Evolutionary conservation across 2,113 vertebrate genomes (phyloP).

Genomic region (Chaenogobius annularis): DNA sequence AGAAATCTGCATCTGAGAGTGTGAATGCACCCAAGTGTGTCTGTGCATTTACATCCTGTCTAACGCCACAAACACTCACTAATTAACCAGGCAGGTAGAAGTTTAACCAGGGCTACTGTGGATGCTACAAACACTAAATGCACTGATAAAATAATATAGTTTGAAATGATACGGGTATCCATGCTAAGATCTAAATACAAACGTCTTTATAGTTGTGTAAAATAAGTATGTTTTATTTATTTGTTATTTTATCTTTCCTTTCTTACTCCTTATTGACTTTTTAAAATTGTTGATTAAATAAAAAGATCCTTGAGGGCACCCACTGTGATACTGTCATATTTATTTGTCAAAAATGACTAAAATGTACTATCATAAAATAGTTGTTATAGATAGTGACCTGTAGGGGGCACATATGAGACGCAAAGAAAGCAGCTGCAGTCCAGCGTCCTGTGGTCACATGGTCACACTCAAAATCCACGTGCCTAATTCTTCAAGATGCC

Average conservation of each 20-base stretch:
- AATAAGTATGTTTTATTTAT: background rate
- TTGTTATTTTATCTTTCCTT: background rate
- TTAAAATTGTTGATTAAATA: too few relatives aligned
- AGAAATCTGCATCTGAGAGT: constrained; percentile 24
- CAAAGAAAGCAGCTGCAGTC: constrained; percentile 14
- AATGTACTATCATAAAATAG: background rate
- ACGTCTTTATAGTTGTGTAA: background rate
- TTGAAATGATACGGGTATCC: too few relatives aligned
- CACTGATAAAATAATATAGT: background rate
- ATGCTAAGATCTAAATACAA: background rate
- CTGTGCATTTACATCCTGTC: constrained; percentile 57
- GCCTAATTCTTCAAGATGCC: constrained; percentile 63
- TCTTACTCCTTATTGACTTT: background rate
- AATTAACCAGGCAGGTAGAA: constrained; percentile 71
- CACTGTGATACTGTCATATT: too few relatives aligned
- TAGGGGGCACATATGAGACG: constrained; percentile 36
- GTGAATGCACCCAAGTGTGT: constrained; percentile 50
- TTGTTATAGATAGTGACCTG: constrained; percentile 31
- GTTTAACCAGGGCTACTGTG: constrained; percentile 62
- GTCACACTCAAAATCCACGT: constrained; percentile 46
- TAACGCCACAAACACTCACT: constrained; percentile 66
- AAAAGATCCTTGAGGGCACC: too few relatives aligned
- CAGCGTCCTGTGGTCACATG: constrained; percentile 44
- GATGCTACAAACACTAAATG: constrained; percentile 10
- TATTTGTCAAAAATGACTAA: background rate